These are phyloP conservation scores for Erythrocercus mccallii DNA, from an alignment of 2,113 vertebrate genomes.

Conservation along the genomic window DNA sequence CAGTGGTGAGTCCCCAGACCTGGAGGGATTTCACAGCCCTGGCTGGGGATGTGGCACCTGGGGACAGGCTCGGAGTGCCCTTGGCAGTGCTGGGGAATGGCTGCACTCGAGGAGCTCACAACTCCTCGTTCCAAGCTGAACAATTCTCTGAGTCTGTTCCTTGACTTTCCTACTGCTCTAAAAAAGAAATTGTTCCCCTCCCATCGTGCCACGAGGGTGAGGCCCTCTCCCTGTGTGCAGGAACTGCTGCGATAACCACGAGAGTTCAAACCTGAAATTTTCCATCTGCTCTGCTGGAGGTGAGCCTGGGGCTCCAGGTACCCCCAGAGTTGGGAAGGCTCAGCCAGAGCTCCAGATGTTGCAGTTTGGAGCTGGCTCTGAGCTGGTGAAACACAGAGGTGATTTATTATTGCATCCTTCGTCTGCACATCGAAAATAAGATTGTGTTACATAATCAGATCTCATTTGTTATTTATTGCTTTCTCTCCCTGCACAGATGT, in stretches of 20 bases:
- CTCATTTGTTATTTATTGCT: conserved; percentile 12
- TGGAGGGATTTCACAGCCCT: neutral
- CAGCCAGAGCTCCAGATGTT: neutral
- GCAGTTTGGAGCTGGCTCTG: neutral
- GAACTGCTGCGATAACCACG: accelerated
- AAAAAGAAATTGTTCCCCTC: neutral
- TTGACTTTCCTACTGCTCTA: neutral
- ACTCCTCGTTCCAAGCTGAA: neutral
- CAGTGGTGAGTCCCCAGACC: neutral
- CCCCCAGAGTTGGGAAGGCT: neutral
- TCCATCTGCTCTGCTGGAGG: neutral
- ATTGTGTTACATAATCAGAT: neutral
- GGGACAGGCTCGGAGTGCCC: neutral
- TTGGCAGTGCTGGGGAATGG: neutral
- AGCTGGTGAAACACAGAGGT: neutral
- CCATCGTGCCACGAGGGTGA: accelerated
- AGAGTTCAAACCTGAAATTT: neutral
- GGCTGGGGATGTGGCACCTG: neutral
- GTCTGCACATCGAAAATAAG: neutral
- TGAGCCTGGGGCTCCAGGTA: neutral
- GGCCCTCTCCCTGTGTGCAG: neutral
- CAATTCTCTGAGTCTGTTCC: neutral
- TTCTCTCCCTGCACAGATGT: neutral
- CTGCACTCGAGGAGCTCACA: accelerated
- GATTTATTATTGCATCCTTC: neutral